Base-by-base conservation (phyloP, 2,888 invertebrate species). In the Fabriciana adippe region DNA sequence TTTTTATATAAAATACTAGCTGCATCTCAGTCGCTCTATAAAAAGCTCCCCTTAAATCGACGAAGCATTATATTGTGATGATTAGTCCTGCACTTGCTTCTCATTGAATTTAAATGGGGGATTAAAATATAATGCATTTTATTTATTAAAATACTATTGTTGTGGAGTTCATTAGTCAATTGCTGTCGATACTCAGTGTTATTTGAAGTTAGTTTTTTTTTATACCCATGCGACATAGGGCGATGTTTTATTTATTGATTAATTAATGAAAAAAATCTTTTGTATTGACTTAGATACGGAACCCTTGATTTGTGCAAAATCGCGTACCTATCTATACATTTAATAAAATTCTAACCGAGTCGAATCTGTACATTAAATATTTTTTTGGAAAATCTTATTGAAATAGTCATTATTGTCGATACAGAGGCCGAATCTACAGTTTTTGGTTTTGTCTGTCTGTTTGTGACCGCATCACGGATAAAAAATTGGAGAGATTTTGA, bases 81-180 rank as follows among this genome's bases (percentile, higher is more conserved):
- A 92, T 92, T 92, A 92, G 88, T 83, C 81, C 85, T 76, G 87
- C 92, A 92, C 92, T 92, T 92, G 92, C 91, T 81, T 75, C 80
- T 81, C 85, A 92, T 92, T 92, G 90, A 92, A 92, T 92, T 91
- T 92, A 92, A 92, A 92, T 90, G 82, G 90, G 89, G 90, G 91
- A 92, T 92, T 91, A 91, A 86, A 81, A 79, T 82, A 81, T 82
- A 81, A 82, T 82, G 85, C 84, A 81, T 88, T 89, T 90, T 90
- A 90, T 90, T 89, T 90, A 90, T 92, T 90, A 90, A 87, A 86
- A 80, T 77, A 76, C 86, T 80, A 90, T 91, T 92, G 89, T 92
- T 75, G 76, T 80, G 81, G 82, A 60, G 79, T 89, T 90, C 91
- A 92, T 92, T 90, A 89, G 80, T 83, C 83, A 82, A 87, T 87